phyloP scores from a whole-genome alignment of 2,113 vertebrate genomes.

The Podarcis muralis region DNA sequence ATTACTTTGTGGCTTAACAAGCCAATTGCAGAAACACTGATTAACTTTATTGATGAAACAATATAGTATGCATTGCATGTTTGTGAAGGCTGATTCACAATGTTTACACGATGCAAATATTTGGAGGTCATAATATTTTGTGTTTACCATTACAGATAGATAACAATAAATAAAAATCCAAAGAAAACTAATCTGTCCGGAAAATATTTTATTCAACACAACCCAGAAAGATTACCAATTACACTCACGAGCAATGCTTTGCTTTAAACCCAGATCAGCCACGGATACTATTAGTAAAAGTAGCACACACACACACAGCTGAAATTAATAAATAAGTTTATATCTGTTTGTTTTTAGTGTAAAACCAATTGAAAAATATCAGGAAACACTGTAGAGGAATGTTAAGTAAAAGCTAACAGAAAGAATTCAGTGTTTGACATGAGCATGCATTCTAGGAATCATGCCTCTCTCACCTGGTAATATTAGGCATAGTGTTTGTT shows the following conservation, averaged over 20 bases:
- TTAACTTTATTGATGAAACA: neutral
- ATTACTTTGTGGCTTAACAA: neutral
- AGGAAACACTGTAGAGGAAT: neutral
- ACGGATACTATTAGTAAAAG: neutral
- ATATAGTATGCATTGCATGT: neutral
- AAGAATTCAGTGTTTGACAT: conserved; percentile 1
- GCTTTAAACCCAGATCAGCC: conserved; percentile 22
- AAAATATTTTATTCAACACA: conserved; percentile 57
- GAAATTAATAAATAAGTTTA: conserved; percentile 19
- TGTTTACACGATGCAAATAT: neutral
- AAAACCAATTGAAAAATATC: neutral
- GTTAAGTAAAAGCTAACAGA: neutral
- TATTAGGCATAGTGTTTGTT: neutral
- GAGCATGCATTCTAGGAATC: conserved; percentile 34
- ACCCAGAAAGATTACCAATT: conserved; percentile 12
- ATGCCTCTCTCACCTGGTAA: conserved; percentile 41
- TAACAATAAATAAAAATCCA: too few relatives aligned
- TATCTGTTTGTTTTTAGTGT: neutral
- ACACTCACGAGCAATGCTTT: conserved; percentile 13
- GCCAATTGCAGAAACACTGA: neutral
- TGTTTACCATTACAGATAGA: neutral
- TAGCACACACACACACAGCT: neutral
- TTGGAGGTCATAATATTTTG: too few relatives aligned
- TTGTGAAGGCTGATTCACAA: neutral
- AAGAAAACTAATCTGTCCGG: neutral